Evolutionary conservation across 2,797 vertebrate species (phyloP).

Genomic region (Siniperca obscura): DNA sequence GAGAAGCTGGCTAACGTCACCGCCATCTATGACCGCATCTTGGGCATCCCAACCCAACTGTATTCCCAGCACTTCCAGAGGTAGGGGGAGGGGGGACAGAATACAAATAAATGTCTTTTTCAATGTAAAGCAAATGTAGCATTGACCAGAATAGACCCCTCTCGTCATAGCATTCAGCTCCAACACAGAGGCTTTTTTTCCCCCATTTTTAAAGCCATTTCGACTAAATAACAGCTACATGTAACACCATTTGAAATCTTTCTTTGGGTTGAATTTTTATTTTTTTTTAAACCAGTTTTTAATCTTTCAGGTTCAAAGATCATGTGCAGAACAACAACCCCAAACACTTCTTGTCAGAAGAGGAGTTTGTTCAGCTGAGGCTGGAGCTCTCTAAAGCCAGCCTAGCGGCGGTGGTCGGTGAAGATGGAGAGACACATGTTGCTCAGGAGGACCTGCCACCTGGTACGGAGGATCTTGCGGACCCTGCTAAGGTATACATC

Average conservation of each 20-base stretch:
- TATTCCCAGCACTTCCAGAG: slow-evolving; percentile 98
- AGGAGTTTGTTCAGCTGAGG: slow-evolving; percentile 94
- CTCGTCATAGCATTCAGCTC: not conserved
- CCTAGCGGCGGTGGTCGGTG: slow-evolving; percentile 79
- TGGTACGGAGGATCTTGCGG: slow-evolving; percentile 93
- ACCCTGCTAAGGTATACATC: slow-evolving; percentile 94
- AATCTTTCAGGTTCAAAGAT: slow-evolving; percentile 91
- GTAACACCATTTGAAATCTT: not conserved
- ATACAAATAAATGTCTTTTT: not conserved
- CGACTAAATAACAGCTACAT: not conserved
- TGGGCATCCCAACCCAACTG: slow-evolving; percentile 95
- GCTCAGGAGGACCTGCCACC: slow-evolving; percentile 89
- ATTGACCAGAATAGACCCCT: not conserved
- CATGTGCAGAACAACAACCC: slow-evolving; percentile 96
- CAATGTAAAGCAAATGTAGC: not conserved
- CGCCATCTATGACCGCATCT: slow-evolving; percentile 93
- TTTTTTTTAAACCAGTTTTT: not conserved
- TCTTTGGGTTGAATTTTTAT: not conserved
- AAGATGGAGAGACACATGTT: slow-evolving; percentile 80
- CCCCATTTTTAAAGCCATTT: not conserved
- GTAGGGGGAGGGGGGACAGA: slow-evolving; percentile 75
- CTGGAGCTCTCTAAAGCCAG: slow-evolving; percentile 91
- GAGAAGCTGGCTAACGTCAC: slow-evolving; percentile 93
- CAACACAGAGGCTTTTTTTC: not conserved
- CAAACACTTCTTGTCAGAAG: slow-evolving; percentile 92